Percentiles rank a stretch among this genome's conserved stretches.
Conservation (phyloP, 2,797 vertebrate genomes). For the Lycodopsis pacificus region DNA sequence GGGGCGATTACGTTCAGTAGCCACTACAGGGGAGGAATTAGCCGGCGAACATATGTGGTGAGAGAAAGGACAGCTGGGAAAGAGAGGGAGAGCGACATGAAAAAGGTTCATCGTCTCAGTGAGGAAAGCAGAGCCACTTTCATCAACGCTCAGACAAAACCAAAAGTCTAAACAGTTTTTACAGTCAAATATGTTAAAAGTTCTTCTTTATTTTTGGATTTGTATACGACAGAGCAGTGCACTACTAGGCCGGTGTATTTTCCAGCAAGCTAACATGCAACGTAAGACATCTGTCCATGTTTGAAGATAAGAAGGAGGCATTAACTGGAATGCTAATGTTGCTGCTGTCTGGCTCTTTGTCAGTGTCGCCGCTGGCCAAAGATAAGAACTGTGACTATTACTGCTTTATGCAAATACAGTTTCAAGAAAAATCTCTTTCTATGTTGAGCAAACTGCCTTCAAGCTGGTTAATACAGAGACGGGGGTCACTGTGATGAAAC, state of each 20-base stretch:
- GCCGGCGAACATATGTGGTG: conserved; percentile 28
- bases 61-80: conserved; percentile 36
- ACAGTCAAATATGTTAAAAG: neutral
- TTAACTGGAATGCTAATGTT: neutral
- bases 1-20: conserved; percentile 62
- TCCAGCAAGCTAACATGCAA: neutral
- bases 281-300: neutral
- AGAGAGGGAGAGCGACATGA: neutral
- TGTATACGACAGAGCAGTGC: neutral
- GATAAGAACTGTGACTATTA: neutral
- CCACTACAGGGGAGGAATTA: conserved; percentile 45
- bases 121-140: neutral
- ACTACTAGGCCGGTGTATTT: neutral
- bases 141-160: too few relatives aligned
- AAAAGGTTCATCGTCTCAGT: neutral
- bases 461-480: neutral
- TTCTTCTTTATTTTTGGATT: neutral
- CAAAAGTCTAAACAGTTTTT: neutral
- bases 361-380: neutral
- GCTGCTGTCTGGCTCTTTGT: neutral
- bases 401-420: neutral
- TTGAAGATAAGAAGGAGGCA: neutral
- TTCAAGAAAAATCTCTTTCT: neutral
- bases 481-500: neutral
- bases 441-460: neutral